phyloP scores from a whole-genome alignment of 2,888 invertebrate species.

The Hypsopygia costalis region DNA sequence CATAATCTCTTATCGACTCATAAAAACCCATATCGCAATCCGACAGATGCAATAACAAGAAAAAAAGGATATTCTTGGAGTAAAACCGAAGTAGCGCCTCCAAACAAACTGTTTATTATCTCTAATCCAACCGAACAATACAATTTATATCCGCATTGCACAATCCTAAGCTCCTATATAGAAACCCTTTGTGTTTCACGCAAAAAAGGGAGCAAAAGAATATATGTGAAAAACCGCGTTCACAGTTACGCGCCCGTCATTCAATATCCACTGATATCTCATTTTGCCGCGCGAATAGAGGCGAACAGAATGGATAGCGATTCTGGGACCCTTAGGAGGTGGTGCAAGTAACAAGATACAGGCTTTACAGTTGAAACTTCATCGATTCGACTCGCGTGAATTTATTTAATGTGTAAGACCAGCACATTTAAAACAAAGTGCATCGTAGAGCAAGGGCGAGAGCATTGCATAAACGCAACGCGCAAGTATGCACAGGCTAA shows the following conservation, averaged over 20 bases:
- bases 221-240: conserved; percentile 43
- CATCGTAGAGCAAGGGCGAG: too few relatives aligned
- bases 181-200: conserved; percentile 36
- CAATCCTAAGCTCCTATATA: conserved; percentile 30
- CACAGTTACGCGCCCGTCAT: conserved; percentile 55
- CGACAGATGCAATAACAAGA: conserved; percentile 11
- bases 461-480: too few relatives aligned
- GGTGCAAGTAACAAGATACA: conserved; percentile 32
- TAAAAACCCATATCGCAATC: background rate
- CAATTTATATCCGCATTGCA: conserved; percentile 38
- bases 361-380: too few relatives aligned
- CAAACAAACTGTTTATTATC: conserved; percentile 44
- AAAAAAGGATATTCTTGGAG: conserved; percentile 14
- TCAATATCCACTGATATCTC: conserved; percentile 76
- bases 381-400: too few relatives aligned
- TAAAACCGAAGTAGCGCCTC: conserved; percentile 20
- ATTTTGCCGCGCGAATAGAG: conserved; percentile 67
- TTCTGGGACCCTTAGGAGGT: conserved; percentile 35
- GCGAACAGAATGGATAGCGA: conserved; percentile 54
- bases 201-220: conserved; percentile 34
- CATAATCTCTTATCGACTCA: background rate
- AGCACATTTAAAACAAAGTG: too few relatives aligned
- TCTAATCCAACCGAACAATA: conserved; percentile 44
- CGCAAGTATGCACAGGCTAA: too few relatives aligned
- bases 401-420: too few relatives aligned